A percentile compares a stretch with the other conserved stretches of the same genome.
phyloP scores from a whole-genome alignment of 2,797 vertebrate genomes.

The Acanthurus leucopareius region DNA sequence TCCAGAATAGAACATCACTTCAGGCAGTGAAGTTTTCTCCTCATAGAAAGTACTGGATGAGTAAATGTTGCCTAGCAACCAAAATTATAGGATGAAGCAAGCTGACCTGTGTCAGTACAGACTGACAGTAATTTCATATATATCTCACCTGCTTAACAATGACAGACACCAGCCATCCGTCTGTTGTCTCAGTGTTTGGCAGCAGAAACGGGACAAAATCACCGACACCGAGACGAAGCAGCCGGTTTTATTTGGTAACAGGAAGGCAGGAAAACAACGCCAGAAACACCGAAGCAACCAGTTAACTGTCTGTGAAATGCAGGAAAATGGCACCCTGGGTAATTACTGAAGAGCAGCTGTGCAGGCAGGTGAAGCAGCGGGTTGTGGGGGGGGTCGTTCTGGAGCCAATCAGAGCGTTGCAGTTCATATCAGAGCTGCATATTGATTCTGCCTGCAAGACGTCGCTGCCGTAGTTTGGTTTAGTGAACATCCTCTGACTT shows the following conservation, averaged over 20 bases:
- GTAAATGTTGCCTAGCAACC: slow-evolving; percentile 65
- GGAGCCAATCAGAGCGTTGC: slow-evolving; percentile 24
- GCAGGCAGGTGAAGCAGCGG: slow-evolving; percentile 24
- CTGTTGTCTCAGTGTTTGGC: slow-evolving; percentile 21
- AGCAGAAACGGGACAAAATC: slow-evolving; percentile 2
- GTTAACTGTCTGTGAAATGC: slow-evolving; percentile 13
- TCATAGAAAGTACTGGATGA: slow-evolving; percentile 26
- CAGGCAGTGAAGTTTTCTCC: slow-evolving; percentile 27
- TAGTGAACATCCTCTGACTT: slow-evolving; percentile 36
- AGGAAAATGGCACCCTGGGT: neutral
- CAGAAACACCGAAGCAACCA: neutral
- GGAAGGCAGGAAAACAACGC: neutral
- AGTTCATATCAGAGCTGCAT: slow-evolving; percentile 45
- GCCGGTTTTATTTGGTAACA: neutral
- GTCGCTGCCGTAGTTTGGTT: neutral
- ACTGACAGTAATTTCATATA: slow-evolving; percentile 52
- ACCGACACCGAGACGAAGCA: neutral
- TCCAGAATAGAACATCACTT: slow-evolving; percentile 50
- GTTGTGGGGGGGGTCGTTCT: slow-evolving; percentile 9
- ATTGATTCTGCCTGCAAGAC: slow-evolving; percentile 49
- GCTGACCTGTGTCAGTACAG: slow-evolving; percentile 29
- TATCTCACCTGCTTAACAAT: slow-evolving; percentile 50
- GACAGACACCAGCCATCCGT: slow-evolving; percentile 43
- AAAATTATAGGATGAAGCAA: slow-evolving; percentile 26
- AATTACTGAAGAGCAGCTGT: slow-evolving; percentile 26